These are phyloP conservation scores for Echinops telfairi DNA, from an alignment of 2,113 vertebrate genomes.

Conservation along the genomic window DNA sequence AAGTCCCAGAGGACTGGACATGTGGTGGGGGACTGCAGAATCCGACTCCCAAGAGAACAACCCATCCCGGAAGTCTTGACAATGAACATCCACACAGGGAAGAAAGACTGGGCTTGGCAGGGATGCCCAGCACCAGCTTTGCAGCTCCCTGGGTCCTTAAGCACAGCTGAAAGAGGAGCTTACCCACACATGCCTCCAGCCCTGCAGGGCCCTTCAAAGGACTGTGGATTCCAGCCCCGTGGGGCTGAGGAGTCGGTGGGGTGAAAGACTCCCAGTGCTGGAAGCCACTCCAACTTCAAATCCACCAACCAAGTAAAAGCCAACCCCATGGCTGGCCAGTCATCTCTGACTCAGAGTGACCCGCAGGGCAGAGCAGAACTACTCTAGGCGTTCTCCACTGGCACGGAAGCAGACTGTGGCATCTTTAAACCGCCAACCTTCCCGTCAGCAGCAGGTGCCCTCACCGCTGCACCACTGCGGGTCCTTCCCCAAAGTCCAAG, in stretches of 20 bases:
- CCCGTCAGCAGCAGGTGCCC: too few species aligned
- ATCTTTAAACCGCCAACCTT: too few species aligned
- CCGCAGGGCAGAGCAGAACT: too few species aligned
- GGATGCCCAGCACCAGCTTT: not conserved
- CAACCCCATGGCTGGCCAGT: too few species aligned
- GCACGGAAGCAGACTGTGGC: too few species aligned
- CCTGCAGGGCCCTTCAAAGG: not conserved
- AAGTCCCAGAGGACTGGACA: not conserved
- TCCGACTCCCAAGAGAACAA: not conserved
- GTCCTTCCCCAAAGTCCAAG: not conserved
- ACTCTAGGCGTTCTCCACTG: too few species aligned
- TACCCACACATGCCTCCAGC: too few species aligned
- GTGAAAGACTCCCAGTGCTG: not conserved
- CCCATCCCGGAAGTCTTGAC: too few species aligned
- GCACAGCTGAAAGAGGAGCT: fast-evolving
- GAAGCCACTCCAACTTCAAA: not conserved
- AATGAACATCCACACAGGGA: too few species aligned
- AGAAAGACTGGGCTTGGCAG: not conserved
- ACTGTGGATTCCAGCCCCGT: fast-evolving
- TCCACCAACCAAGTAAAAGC: too few species aligned
- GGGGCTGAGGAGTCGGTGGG: fast-evolving
- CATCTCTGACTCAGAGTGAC: too few species aligned
- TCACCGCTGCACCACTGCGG: too few species aligned
- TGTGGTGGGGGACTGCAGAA: not conserved
- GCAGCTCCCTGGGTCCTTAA: fast-evolving